Percentiles rank a stretch among this genome's conserved stretches.
Conservation (phyloP, 2,888 invertebrate species). For the Tuberolachnus salignus region DNA sequence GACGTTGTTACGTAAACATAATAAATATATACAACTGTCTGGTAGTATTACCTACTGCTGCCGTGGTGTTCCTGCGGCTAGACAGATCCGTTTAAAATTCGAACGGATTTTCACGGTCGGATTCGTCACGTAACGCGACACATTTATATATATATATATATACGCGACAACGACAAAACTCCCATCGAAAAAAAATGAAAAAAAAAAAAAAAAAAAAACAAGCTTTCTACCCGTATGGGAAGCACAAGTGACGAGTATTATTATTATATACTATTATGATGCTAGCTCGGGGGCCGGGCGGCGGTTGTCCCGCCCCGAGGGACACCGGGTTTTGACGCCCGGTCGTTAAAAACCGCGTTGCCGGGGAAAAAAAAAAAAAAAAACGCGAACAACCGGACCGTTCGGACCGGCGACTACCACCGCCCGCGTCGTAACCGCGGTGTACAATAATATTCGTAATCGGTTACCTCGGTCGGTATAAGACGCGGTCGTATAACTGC, state of each 20-base stretch:
- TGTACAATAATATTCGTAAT: no score
- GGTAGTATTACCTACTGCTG: no score
- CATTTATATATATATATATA: neutral
- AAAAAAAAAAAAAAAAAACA: no score
- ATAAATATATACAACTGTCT: no score
- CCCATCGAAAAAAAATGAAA: neutral
- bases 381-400: no score
- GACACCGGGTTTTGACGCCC: neutral
- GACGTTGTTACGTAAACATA: conserved; percentile 17
- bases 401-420: no score
- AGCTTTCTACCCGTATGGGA: conserved; percentile 17
- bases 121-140: neutral
- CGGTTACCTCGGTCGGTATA: no score
- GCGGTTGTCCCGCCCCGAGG: conserved; percentile 19
- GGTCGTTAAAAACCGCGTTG: neutral
- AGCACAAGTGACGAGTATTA: conserved; percentile 4
- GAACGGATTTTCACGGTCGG: no score
- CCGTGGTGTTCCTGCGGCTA: no score
- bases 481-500: no score
- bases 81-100: no score
- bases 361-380: conserved; percentile 25
- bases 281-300: conserved; percentile 30
- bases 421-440: no score
- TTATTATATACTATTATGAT: neutral
- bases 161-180: neutral